Percentiles rank a stretch among this genome's conserved stretches.
phyloP scores from a whole-genome alignment of 2,113 vertebrate genomes.

The Myrmecobius fasciatus region DNA sequence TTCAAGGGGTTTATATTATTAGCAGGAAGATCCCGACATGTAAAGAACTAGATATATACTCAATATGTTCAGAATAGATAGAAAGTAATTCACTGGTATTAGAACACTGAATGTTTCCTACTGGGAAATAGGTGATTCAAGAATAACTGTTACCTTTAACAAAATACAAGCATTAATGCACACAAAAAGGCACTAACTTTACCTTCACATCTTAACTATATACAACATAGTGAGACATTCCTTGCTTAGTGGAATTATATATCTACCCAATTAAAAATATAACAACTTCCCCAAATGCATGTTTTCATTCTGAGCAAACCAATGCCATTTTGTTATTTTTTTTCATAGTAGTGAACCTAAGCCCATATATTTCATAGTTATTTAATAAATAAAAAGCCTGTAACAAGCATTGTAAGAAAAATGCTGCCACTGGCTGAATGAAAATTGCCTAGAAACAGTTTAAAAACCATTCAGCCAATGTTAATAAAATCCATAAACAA shows the following conservation, averaged over 20 bases:
- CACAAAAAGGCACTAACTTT: neutral
- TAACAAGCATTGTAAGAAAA: constrained; percentile 9
- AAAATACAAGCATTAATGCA: neutral
- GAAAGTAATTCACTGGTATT: neutral
- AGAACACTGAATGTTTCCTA: neutral
- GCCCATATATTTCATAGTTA: neutral
- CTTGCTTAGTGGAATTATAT: neutral
- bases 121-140: neutral
- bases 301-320: constrained; percentile 27
- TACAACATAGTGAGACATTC: neutral
- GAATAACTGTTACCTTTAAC: neutral
- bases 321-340: constrained; percentile 11
- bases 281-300: neutral
- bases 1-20: neutral
- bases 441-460: neutral
- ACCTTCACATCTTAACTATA: neutral
- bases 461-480: neutral
- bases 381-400: constrained; percentile 19
- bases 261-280: constrained; percentile 26
- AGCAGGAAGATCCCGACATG: neutral
- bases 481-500: neutral
- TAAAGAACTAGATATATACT: neutral
- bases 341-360: neutral
- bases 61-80: neutral
- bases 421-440: neutral